Base-by-base conservation (phyloP, 2,888 invertebrate species). In the Agriopis aurantiaria region DNA sequence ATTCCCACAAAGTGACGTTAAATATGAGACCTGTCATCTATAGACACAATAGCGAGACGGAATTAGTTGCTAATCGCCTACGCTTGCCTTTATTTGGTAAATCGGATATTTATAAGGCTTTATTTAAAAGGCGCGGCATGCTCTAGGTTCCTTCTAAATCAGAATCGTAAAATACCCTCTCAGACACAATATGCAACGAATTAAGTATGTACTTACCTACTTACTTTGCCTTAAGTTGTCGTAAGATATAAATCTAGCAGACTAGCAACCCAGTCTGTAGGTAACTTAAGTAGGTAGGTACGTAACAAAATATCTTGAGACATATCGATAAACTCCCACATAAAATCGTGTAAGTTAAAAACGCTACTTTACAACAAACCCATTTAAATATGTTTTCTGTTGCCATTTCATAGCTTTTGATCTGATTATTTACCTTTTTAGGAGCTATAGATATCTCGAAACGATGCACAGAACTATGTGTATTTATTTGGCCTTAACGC, bases 1-100 rank as follows among this genome's bases (percentile, higher is more conserved):
- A 71, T 74, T 76, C 72, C 75, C 75, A 72, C 65, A 65, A 68
- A 72, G 58, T 45, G 17, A 55, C 69, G 69, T 74, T 71, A 72
- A 65, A 65, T 64, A 74, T 68, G 67, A 71, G 69, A 69, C 69
- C 53, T 71, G 65, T 74, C 74, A 76, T 76, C 71, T 69, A 62
- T 49, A 76, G 69, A 75, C 67, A 71, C 71, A 73, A 73, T 73
- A 62, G 66, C 66, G 45, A 66, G 64, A 60, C 66, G 14, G 62
- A 58, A 46, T 65, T 65, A 66, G 75, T 68, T 65, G 71, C 71
- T 65, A 64, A 73, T 59, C 73, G 65, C 76, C 76, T 72, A 74
- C 76, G 68, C 71, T 55, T 65, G 52, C 49, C 64, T 72, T 59
- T 67, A 65, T 73, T 69, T 46, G 71, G 68, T 67, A 74, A 70